phyloP scores from a whole-genome alignment of 2,113 vertebrate genomes.

The Triplophysa siluroides region DNA sequence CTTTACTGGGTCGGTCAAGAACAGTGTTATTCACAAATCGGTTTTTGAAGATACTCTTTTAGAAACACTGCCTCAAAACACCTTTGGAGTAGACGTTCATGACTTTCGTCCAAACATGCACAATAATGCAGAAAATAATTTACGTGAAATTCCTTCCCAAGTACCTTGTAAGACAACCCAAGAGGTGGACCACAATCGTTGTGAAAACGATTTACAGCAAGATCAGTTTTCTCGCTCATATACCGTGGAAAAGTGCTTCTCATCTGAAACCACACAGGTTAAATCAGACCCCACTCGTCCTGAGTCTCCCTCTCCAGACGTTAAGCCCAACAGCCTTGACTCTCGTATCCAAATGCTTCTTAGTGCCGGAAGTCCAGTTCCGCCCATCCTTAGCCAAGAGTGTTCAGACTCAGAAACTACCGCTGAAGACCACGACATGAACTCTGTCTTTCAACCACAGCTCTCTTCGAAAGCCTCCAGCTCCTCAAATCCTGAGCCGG shows the following conservation, averaged over 20 bases:
- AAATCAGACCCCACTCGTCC: constrained; percentile 59
- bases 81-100: background rate
- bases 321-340: constrained; percentile 87
- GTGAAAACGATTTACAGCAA: background rate
- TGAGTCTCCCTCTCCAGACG: constrained; percentile 74
- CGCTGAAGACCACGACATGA: constrained; percentile 21
- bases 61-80: background rate
- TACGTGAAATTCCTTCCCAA: background rate
- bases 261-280: constrained; percentile 11
- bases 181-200: constrained; percentile 9
- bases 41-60: background rate
- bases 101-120: background rate
- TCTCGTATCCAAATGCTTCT: constrained; percentile 95
- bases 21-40: constrained; percentile 11
- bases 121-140: background rate
- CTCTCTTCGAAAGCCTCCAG: background rate
- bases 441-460: constrained; percentile 60
- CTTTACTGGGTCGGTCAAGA: background rate
- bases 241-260: background rate
- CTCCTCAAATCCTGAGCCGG: constrained; percentile 63
- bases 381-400: constrained; percentile 74
- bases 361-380: constrained; percentile 77
- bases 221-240: background rate
- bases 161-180: background rate
- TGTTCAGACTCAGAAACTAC: constrained; percentile 64